These are phyloP conservation scores for Schizopygopsis pylzovi DNA, from an alignment of 2,797 vertebrate genomes.

Conservation along the genomic window DNA sequence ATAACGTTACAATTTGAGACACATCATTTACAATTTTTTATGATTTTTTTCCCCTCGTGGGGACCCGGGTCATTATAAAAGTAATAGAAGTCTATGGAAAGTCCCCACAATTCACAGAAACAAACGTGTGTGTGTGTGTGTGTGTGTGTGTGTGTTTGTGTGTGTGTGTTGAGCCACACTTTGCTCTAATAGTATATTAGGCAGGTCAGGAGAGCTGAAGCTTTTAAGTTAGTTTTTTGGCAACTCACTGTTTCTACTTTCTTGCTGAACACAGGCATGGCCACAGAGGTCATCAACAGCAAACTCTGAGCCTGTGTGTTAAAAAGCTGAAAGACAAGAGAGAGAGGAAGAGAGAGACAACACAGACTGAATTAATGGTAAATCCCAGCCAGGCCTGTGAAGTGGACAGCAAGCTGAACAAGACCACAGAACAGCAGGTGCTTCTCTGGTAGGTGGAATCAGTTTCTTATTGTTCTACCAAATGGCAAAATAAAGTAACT, in stretches of 20 bases:
- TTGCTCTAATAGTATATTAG: not conserved
- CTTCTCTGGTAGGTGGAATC: not conserved
- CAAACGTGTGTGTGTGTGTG: no score
- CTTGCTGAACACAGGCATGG: conserved; percentile 98
- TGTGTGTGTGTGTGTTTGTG: no score
- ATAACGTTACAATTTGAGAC: no score
- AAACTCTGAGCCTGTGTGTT: conserved; percentile 88
- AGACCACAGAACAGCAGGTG: not conserved
- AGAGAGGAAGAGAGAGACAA: conserved; percentile 10
- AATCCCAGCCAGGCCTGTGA: not conserved
- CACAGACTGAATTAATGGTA: not conserved
- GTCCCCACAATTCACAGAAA: no score
- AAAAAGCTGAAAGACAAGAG: conserved; percentile 80
- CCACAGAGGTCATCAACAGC: conserved; percentile 92
- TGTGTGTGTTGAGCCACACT: not conserved
- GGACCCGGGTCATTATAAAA: no score
- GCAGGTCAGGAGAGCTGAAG: not conserved
- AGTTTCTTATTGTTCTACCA: not conserved
- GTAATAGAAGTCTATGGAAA: no score
- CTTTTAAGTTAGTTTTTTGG: not conserved
- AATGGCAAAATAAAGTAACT: not conserved
- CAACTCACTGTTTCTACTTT: conserved; percentile 93
- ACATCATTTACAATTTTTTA: no score
- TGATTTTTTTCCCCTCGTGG: no score
- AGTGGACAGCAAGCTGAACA: not conserved